Percentiles rank a stretch among this genome's conserved stretches.
These are phyloP conservation scores for Lasioglossum figueresi DNA, from an alignment of 2,888 invertebrate species.

Conservation along the genomic window DNA sequence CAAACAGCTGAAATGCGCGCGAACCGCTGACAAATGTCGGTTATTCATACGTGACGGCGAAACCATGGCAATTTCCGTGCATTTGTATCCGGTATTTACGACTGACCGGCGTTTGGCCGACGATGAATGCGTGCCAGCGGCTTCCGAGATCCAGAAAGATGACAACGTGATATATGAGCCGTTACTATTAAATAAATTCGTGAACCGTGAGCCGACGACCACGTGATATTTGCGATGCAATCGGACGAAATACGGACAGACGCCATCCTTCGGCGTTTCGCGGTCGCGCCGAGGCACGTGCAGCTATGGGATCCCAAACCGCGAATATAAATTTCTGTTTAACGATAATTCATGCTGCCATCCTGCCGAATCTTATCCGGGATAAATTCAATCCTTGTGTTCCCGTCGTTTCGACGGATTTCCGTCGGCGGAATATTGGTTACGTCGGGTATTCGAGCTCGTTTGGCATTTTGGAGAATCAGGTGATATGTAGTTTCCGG, in stretches of 20 bases:
- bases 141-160: constrained; percentile 9
- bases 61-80: neutral
- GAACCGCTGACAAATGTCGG: constrained; percentile 29
- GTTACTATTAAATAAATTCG: constrained; percentile 30
- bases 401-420: neutral
- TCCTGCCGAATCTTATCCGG: neutral
- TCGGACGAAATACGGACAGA: neutral
- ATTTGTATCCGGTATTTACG: constrained; percentile 22
- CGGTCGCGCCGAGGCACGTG: neutral
- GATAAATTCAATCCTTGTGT: neutral
- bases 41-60: constrained; percentile 4
- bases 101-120: neutral
- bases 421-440: neutral
- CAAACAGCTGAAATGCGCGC: constrained; percentile 12
- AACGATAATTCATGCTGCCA: neutral
- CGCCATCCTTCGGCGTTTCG: constrained; percentile 9
- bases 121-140: constrained; percentile 5
- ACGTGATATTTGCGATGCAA: constrained; percentile 22
- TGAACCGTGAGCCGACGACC: neutral
- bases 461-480: neutral
- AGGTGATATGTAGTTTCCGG: too few relatives aligned
- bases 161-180: constrained; percentile 23
- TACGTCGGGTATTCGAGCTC: neutral
- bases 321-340: neutral
- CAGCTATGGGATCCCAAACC: neutral